A percentile compares a stretch with the other conserved stretches of the same genome.
phyloP scores from a whole-genome alignment of 2,888 invertebrate species.

The Xanthia togata region DNA sequence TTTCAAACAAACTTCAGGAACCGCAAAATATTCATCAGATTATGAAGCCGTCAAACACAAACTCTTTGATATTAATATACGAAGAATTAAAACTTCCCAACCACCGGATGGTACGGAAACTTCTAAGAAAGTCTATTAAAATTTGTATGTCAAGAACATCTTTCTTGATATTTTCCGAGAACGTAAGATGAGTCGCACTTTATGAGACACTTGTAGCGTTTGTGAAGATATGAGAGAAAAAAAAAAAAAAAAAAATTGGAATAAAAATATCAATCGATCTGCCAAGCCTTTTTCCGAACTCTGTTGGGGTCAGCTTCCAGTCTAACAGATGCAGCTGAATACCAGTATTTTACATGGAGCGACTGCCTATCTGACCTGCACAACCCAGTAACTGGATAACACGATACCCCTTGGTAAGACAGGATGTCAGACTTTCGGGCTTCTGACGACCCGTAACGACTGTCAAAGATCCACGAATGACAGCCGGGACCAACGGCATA shows the following conservation, averaged over 20 bases:
- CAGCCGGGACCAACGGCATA: no score
- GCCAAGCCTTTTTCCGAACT: no score
- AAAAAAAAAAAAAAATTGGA: neutral
- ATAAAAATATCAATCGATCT: no score
- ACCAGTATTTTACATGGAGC: no score
- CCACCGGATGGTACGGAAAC: slow-evolving; percentile 12
- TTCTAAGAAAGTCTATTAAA: slow-evolving; percentile 53
- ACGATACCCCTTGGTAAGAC: no score
- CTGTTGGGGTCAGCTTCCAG: no score
- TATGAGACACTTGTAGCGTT: slow-evolving; percentile 28
- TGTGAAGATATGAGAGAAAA: neutral
- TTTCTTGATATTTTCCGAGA: slow-evolving; percentile 19
- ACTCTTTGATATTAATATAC: slow-evolving; percentile 28
- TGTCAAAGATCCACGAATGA: no score
- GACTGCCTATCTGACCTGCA: no score
- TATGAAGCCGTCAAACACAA: slow-evolving; percentile 14
- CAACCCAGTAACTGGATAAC: no score
- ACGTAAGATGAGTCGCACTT: neutral
- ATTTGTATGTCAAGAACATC: slow-evolving; percentile 51
- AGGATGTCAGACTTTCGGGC: no score
- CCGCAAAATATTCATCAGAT: slow-evolving; percentile 3
- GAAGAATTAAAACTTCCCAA: slow-evolving; percentile 27
- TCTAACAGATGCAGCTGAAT: no score
- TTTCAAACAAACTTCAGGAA: neutral
- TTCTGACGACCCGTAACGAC: no score